A percentile compares a stretch with the other conserved stretches of the same genome.
Evolutionary conservation across 2,888 invertebrate species (phyloP).

Genomic region (Himalopsyche anomala): DNA sequence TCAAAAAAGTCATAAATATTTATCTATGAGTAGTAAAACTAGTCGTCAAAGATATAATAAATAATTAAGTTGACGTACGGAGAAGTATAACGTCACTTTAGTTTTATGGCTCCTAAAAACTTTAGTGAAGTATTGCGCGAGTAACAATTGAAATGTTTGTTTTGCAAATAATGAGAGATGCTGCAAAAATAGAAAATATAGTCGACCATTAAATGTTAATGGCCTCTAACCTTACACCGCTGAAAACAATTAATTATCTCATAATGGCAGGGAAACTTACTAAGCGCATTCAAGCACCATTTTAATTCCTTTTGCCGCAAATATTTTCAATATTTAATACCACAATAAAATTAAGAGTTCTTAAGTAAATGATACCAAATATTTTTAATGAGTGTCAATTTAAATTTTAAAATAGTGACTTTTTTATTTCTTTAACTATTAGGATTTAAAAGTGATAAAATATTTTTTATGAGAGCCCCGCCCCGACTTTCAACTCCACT

Average conservation of each 20-base stretch:
- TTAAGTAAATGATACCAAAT: background rate
- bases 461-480: too few species aligned
- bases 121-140: background rate
- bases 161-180: background rate
- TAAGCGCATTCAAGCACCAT: background rate
- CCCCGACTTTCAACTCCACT: too few species aligned
- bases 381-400: too few species aligned
- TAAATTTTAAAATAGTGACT: too few species aligned
- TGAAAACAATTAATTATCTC: conserved; percentile 26
- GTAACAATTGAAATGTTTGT: background rate
- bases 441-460: too few species aligned
- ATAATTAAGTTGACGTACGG: background rate
- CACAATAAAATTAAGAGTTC: background rate
- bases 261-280: conserved; percentile 7
- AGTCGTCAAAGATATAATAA: background rate
- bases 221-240: background rate
- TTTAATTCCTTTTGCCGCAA: background rate
- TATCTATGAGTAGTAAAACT: background rate
- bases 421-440: too few species aligned
- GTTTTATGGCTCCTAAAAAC: background rate
- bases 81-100: background rate
- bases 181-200: background rate
- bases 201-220: background rate
- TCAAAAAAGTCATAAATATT: too few species aligned
- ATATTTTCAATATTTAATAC: background rate